These are phyloP conservation scores for Meriones unguiculatus DNA, from an alignment of 2,113 vertebrate genomes.

Conservation along the genomic window DNA sequence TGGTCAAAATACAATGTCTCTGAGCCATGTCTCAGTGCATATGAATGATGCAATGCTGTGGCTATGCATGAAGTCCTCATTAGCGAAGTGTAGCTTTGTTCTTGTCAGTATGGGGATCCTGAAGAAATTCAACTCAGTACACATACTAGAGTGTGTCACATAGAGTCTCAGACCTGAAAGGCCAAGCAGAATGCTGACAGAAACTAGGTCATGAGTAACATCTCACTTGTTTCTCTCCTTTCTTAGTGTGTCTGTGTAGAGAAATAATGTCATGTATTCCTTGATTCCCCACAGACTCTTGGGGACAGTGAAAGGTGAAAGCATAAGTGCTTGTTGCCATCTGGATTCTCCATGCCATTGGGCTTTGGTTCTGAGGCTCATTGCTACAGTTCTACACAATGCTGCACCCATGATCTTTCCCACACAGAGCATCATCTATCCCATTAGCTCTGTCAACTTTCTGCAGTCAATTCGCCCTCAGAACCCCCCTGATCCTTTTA, in stretches of 20 bases:
- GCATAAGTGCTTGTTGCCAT: not conserved
- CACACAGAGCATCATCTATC: slow-evolving; percentile 7
- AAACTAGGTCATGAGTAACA: not conserved
- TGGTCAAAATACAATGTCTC: not conserved
- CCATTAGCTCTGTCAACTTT: slow-evolving; percentile 82
- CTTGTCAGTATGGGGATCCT: not conserved
- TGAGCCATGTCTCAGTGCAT: not conserved
- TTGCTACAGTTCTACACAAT: not conserved
- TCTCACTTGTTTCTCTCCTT: not conserved
- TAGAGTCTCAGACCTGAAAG: not conserved
- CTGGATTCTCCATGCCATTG: not conserved
- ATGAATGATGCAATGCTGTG: not conserved
- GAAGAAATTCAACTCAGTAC: not conserved
- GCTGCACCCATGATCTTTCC: not conserved
- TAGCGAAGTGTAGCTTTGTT: not conserved
- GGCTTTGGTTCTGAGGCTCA: slow-evolving; percentile 34
- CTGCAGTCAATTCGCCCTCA: slow-evolving; percentile 68
- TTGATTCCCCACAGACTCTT: not conserved
- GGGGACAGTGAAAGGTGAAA: not conserved
- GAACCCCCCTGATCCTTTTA: slow-evolving; percentile 84
- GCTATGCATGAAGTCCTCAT: not conserved
- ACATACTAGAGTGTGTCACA: not conserved
- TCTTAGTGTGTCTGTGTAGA: not conserved
- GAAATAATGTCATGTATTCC: not conserved
- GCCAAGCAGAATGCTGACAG: slow-evolving; percentile 7